Percentiles rank a stretch among this genome's conserved stretches.
phyloP scores from a whole-genome alignment of 2,888 invertebrate genomes.

The Entomobrya multifasciata region DNA sequence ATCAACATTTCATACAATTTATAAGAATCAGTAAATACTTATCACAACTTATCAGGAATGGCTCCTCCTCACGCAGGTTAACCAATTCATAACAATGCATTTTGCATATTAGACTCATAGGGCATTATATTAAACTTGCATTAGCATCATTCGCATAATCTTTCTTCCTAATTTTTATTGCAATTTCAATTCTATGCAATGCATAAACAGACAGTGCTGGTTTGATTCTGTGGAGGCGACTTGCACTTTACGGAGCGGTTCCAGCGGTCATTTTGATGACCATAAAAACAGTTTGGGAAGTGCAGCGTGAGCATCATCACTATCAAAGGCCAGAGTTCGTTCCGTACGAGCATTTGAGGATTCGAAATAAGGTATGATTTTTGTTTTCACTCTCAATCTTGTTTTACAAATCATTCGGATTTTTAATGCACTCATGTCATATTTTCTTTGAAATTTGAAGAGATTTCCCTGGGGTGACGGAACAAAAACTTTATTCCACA shows the following conservation, averaged over 20 bases:
- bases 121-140: too few relatives aligned
- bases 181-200: not conserved
- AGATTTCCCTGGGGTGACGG: conserved; percentile 76
- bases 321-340: conserved; percentile 66
- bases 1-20: too few relatives aligned
- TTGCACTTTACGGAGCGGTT: conserved; percentile 70
- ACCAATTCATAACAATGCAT: not conserved
- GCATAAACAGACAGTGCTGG: not conserved
- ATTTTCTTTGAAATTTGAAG: conserved; percentile 38
- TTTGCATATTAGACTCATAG: not conserved
- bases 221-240: conserved; percentile 61
- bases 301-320: conserved; percentile 52
- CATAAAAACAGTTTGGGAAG: conserved; percentile 58
- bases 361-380: conserved; percentile 68
- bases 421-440: not conserved
- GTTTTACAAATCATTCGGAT: not conserved
- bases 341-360: conserved; percentile 70
- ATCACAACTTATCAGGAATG: too few relatives aligned
- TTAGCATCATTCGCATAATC: too few relatives aligned
- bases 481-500: conserved; percentile 66
- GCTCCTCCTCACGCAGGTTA: conserved; percentile 34
- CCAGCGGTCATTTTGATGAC: conserved; percentile 62
- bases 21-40: too few relatives aligned
- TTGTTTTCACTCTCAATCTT: not conserved
- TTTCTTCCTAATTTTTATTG: not conserved